phyloP scores from a whole-genome alignment of 1,140 invertebrate species.

The Drosophila sp. region DNA sequence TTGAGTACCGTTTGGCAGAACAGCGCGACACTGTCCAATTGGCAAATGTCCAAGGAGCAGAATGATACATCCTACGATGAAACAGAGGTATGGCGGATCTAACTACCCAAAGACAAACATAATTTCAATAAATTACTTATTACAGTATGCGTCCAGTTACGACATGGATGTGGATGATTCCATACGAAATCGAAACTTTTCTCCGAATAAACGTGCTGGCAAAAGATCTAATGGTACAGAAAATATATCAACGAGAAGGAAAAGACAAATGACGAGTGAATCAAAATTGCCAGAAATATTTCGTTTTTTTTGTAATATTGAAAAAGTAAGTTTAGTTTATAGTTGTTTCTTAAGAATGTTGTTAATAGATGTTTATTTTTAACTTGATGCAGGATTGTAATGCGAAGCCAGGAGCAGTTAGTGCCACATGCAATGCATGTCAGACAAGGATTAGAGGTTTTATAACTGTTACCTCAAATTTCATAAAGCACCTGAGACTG shows the following conservation, averaged over 20 bases:
- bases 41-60: constrained; percentile 3
- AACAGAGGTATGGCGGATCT: constrained; percentile 16
- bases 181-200: not conserved
- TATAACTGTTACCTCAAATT: constrained; percentile 39
- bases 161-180: constrained; percentile 3
- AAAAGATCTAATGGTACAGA: not conserved
- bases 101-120: not conserved
- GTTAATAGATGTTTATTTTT: not conserved
- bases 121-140: too few species aligned
- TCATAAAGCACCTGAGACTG: constrained; percentile 44
- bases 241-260: not conserved
- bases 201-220: not conserved
- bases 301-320: constrained; percentile 34
- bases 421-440: constrained; percentile 45
- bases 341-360: not conserved
- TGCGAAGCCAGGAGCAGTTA: constrained; percentile 25
- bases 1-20: not conserved
- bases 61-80: constrained; percentile 2
- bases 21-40: not conserved
- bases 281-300: constrained; percentile 41
- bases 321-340: constrained; percentile 29
- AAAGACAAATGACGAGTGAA: constrained; percentile 1
- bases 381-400: constrained; percentile 14
- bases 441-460: constrained; percentile 34
- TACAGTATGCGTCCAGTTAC: constrained; percentile 4